These are phyloP conservation scores for Psilopsiagon aymara DNA, from an alignment of 2,113 vertebrate species.

Conservation along the genomic window DNA sequence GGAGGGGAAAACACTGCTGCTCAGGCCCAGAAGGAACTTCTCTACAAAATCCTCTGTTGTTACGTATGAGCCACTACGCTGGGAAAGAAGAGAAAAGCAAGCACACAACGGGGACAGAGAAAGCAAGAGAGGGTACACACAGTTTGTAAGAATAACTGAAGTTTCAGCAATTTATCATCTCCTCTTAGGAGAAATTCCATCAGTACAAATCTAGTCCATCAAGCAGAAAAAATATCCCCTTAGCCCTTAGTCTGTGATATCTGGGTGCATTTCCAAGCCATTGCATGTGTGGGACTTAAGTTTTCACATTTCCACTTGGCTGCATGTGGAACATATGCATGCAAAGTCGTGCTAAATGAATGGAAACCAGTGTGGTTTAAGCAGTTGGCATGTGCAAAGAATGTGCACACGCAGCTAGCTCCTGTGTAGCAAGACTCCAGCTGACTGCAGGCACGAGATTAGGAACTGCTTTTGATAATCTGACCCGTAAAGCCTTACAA, in stretches of 20 bases:
- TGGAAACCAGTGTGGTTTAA: background rate
- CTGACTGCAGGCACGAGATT: background rate
- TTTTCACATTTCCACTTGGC: background rate
- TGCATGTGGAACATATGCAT: background rate
- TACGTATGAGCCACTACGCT: background rate
- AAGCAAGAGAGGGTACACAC: fast-evolving
- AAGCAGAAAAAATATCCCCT: background rate
- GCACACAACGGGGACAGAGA: background rate
- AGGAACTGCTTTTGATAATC: background rate
- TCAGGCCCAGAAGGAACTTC: slow-evolving; percentile 53
- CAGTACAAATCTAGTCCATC: background rate
- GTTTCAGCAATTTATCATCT: background rate
- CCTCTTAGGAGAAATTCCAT: background rate
- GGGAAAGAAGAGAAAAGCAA: slow-evolving; percentile 26
- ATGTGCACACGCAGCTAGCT: background rate
- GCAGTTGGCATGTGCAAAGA: background rate
- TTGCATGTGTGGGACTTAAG: background rate
- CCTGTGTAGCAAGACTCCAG: background rate
- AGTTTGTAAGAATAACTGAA: background rate
- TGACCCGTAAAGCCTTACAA: background rate
- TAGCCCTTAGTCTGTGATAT: background rate
- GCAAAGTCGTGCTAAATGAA: background rate
- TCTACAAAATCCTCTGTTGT: slow-evolving; percentile 37
- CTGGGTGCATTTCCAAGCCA: background rate
- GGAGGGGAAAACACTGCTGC: background rate